Percentiles rank a stretch among this genome's conserved stretches.
Evolutionary conservation across 2,113 vertebrate species (phyloP).

Genomic region (Epinephelus fuscoguttatus): DNA sequence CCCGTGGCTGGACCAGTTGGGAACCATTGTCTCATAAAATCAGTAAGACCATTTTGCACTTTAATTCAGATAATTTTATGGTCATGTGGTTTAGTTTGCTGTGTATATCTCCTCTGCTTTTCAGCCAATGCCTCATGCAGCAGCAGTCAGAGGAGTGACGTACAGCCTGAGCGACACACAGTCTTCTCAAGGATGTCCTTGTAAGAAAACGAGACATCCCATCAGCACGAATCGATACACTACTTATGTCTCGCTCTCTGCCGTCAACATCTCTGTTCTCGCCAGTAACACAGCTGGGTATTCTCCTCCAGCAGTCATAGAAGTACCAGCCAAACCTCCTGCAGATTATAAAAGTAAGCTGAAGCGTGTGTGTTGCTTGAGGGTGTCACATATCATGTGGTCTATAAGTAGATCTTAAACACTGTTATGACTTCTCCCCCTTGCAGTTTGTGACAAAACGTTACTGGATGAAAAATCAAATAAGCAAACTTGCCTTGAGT

Average conservation of each 20-base stretch:
- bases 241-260: slow-evolving; percentile 51
- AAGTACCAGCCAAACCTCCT: slow-evolving; percentile 26
- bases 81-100: background rate
- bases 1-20: too few relatives aligned
- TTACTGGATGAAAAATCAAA: background rate
- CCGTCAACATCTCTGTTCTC: slow-evolving; percentile 62
- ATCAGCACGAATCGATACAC: background rate
- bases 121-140: slow-evolving; percentile 47
- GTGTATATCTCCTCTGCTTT: slow-evolving; percentile 38
- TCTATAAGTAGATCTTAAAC: background rate
- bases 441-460: slow-evolving; percentile 67
- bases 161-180: slow-evolving; percentile 46
- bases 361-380: background rate
- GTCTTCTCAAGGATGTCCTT: slow-evolving; percentile 42
- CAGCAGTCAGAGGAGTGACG: slow-evolving; percentile 31
- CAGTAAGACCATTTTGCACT: background rate
- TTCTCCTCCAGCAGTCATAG: slow-evolving; percentile 53
- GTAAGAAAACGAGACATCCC: slow-evolving; percentile 5
- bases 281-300: slow-evolving; percentile 64
- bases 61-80: background rate
- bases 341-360: slow-evolving; percentile 62
- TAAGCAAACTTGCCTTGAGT: slow-evolving; percentile 67
- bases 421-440: background rate
- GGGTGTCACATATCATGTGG: background rate
- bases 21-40: too few relatives aligned